Evolutionary conservation across 2,888 invertebrate genomes (phyloP), one percentile per base, ranked within the genome.

Genomic region (Lydus trimaculatus): DNA sequence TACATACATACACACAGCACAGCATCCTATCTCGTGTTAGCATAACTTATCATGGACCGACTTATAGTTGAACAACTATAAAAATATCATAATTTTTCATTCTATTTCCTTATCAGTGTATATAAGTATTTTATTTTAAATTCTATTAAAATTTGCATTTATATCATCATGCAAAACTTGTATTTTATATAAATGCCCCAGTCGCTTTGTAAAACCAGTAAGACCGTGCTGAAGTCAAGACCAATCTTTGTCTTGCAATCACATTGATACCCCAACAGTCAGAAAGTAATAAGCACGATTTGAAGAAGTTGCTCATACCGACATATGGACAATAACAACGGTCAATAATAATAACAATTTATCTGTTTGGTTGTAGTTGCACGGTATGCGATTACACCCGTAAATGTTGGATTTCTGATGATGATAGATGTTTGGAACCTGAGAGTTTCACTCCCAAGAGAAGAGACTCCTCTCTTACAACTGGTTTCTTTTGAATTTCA

Each of bases 401-500:
- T 81, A 81, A 81, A 79, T 81, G 81, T 81, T 76, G 77, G 77
- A 77, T 77, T 79, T 76, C 78, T 80, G 80, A 80, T 79, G 80
- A 81, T 81, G 81, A 81, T 81, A 78, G 77, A 77, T 81, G 77
- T 75, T 72, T 74, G 76, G 73, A 75, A 48, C 48, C 48, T 72
- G 73, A 75, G 75, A 76, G 20, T 78, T 79, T 74, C 72, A 72
- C 72, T 74, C 71, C n/a, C 20, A 65, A 64, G 73, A 75, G 74
- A 17, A 43, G n/a, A 15, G 43, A 43, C n/a, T n/a, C n/a, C n/a
- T 67, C 70, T 70, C 63, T 71, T 71, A 69, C 74, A 78, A 80
- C 79, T 77, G 79, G 80, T 80, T 80, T 77, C 73, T 72, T 75
- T 79, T 78, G 48, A 81, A 81, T 48, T 81, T 82, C 80, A 76